Evolutionary conservation across 2,113 vertebrate species (phyloP).

Genomic region (Archilochus colubris): DNA sequence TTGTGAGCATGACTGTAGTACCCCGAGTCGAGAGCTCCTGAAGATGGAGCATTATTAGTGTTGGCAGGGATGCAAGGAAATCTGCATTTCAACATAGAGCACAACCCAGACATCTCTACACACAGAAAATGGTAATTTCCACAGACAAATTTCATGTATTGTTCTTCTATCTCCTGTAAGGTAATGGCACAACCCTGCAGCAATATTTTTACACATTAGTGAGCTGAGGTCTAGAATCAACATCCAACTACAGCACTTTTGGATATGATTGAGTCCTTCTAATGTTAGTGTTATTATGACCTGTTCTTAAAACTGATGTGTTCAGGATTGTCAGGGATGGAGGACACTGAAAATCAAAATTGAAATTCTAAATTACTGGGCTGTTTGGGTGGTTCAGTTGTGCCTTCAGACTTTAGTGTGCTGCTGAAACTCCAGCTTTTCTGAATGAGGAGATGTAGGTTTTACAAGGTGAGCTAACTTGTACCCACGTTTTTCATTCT

Average conservation of each 20-base stretch:
- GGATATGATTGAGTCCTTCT: background rate
- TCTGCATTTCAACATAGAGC: background rate
- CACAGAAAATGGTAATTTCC: background rate
- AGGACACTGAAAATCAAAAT: background rate
- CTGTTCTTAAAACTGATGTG: background rate
- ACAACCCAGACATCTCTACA: background rate
- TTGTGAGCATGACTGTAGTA: background rate
- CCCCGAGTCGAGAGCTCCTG: background rate
- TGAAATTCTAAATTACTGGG: background rate
- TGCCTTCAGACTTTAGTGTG: background rate
- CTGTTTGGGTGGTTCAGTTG: background rate
- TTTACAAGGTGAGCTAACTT: background rate
- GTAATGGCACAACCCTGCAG: background rate
- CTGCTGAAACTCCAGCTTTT: background rate
- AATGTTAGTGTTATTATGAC: background rate
- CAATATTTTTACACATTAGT: background rate
- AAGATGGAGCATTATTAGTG: background rate
- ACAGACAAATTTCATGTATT: background rate
- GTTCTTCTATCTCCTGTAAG: background rate
- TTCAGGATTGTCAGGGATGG: background rate
- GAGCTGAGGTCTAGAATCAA: background rate
- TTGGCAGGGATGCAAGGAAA: background rate
- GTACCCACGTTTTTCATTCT: background rate
- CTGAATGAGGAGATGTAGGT: background rate
- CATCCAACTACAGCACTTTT: background rate